Conservation (phyloP, 2,797 vertebrate genomes). For the Rousettus madagascariensis region DNA sequence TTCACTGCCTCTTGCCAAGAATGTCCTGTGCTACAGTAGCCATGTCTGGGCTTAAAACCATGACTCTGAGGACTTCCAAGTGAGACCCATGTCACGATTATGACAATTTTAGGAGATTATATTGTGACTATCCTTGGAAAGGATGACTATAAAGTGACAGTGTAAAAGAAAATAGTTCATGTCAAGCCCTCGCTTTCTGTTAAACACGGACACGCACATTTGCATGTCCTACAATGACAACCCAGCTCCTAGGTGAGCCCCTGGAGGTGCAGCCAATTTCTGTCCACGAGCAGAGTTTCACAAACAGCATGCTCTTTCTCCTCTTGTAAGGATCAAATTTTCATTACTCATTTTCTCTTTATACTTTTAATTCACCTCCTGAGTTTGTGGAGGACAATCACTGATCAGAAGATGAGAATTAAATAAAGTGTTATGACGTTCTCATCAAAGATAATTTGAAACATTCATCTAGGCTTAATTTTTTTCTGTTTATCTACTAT, state of each 20-base stretch:
- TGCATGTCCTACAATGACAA: background rate
- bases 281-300: background rate
- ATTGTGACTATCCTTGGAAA: background rate
- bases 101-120: background rate
- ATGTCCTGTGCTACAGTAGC: background rate
- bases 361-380: background rate
- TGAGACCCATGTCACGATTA: background rate
- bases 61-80: background rate
- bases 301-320: background rate
- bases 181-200: background rate
- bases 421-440: background rate
- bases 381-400: background rate
- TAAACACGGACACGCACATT: background rate
- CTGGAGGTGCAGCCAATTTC: background rate
- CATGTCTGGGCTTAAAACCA: background rate
- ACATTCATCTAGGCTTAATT: background rate
- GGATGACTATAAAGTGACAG: background rate
- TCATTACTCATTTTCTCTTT: background rate
- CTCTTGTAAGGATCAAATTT: background rate
- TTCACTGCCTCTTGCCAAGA: background rate
- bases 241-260: background rate
- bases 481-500: background rate
- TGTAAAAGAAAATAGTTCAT: background rate
- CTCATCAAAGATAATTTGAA: constrained; percentile 6
- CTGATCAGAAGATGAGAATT: background rate